Conservation (phyloP, 1,140 invertebrate genomes). For the Platyscapa corneri region DNA sequence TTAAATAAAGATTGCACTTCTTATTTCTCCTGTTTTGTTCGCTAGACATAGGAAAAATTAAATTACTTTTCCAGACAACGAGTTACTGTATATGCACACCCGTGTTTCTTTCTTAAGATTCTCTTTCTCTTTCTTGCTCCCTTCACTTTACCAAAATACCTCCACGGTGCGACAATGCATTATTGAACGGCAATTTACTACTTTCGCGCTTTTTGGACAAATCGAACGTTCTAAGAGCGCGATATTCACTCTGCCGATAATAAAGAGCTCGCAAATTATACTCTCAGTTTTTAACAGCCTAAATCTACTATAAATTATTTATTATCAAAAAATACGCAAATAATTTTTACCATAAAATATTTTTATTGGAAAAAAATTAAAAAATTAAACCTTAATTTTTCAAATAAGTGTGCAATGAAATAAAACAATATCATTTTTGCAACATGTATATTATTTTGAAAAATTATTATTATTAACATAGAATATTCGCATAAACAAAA, state of each 20-base stretch:
- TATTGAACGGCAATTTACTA: constrained; percentile 30
- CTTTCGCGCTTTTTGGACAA: constrained; percentile 38
- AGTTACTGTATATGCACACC: not conserved
- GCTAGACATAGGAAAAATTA: not conserved
- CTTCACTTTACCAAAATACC: constrained; percentile 28
- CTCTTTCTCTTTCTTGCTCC: not conserved
- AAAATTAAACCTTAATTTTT: too few species aligned
- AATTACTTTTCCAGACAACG: constrained; percentile 1
- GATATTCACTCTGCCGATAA: not conserved
- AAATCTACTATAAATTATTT: too few species aligned
- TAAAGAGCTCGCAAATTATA: not conserved
- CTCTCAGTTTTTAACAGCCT: too few species aligned
- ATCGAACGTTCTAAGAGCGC: not conserved
- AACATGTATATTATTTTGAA: too few species aligned
- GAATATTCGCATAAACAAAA: too few species aligned
- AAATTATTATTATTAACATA: too few species aligned
- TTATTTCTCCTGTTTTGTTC: not conserved
- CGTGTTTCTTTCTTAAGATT: not conserved
- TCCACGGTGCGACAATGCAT: constrained; percentile 33
- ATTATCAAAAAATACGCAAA: too few species aligned
- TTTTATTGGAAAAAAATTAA: too few species aligned
- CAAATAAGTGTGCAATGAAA: too few species aligned
- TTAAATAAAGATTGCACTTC: not conserved
- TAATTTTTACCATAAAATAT: too few species aligned
- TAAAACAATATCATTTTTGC: too few species aligned